Evolutionary conservation across 2,888 invertebrate species (phyloP).

Genomic region (Microlaimidae sp.): DNA sequence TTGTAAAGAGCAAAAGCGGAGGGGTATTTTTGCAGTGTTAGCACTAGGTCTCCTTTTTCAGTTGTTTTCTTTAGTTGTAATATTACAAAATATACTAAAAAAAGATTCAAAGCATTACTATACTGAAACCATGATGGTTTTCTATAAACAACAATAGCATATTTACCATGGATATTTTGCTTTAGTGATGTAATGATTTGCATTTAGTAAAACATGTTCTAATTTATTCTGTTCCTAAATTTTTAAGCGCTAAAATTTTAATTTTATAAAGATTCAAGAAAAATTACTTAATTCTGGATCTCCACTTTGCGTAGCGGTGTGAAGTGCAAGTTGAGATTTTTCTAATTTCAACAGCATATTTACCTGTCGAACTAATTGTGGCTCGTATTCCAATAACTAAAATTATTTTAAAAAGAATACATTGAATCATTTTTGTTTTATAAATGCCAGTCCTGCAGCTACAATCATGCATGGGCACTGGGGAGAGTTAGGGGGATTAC

Average conservation of each 20-base stretch:
- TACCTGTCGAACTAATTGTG: constrained; percentile 49
- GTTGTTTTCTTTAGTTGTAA: constrained; percentile 66
- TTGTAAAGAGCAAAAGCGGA: constrained; percentile 15
- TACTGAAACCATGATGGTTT: neutral
- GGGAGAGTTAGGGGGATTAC: too few species aligned
- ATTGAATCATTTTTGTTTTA: too few species aligned
- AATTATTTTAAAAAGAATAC: too few species aligned
- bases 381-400: constrained; percentile 72
- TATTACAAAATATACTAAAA: constrained; percentile 58
- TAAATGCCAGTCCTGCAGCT: too few species aligned
- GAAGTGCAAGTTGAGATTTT: constrained; percentile 61
- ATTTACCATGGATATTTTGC: neutral
- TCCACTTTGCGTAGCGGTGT: constrained; percentile 80
- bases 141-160: neutral
- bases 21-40: constrained; percentile 55
- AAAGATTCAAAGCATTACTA: neutral
- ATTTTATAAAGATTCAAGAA: too few species aligned
- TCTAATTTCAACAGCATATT: constrained; percentile 61
- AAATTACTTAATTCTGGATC: constrained; percentile 90
- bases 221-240: too few species aligned
- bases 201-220: too few species aligned
- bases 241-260: too few species aligned
- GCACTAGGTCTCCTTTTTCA: constrained; percentile 43
- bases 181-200: too few species aligned
- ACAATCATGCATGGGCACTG: too few species aligned